Evolutionary conservation across 1,140 invertebrate genomes (phyloP), one percentile per base, ranked within the genome.

Genomic region (Orius laevigatus): DNA sequence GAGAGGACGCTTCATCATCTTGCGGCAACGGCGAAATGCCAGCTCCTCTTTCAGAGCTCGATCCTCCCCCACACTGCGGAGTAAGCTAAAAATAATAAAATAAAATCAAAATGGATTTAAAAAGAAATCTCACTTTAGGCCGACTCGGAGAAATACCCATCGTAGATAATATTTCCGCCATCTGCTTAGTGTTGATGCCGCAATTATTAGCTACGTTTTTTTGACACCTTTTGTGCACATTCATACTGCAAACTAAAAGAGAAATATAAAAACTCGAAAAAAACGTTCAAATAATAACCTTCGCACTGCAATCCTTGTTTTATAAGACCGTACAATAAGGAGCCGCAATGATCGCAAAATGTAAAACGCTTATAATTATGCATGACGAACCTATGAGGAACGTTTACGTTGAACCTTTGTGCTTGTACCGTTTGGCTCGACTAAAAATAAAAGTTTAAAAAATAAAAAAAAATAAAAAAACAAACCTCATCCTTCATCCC

Each of bases 131-230:
- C 51, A 56, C 56, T 52, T 57, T 57, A 49, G 56, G 54, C 48
- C 56, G 33, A 64, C 94, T 88, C 3, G 89, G 83, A 19, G 85
- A 84, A 56, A 98, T 87, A 53, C 93, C 94, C 66, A 98, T 81
- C 56, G 78, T 77, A 56, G 76, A 79, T 31, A 98, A 72, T 51
- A 96, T 84, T 62, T 90, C 81, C 0, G 89, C 92, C 83, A 98
- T 84, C 62, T 87, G 77, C 64, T 96, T 94, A 20, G 89, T 89
- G 70, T 98, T 90, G 60, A 97, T 93, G 56, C 96, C 94, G 69
- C 96, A 99, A 67, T 95, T 98, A 67, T 98, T 98, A 33, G 96
- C 92, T 34, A 99, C 94, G 71, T 98, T 98, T 68, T 92, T 93
- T 66, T 96, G 84, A 65, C 95, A 98, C 51, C 94, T 76, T 68